Base-by-base conservation (phyloP, 1,140 invertebrate species). In the Sycophaga agraensis region DNA sequence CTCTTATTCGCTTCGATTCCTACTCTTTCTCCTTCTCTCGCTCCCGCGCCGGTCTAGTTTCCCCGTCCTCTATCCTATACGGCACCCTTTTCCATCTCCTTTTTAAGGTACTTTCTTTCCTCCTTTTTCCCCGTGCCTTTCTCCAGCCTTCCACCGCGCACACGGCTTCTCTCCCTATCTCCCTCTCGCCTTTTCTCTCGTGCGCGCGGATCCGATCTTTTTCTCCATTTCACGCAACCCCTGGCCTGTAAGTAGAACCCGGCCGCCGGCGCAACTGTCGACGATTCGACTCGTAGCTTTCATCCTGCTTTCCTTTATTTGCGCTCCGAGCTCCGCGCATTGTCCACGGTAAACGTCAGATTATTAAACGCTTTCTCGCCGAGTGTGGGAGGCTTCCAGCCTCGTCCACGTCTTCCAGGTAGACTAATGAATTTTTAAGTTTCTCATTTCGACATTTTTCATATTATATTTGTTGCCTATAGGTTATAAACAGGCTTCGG, bases 21-120 rank as follows among this genome's bases (percentile, higher is more conserved):
- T 62, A 60, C 24, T 60, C 43, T 66, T 39, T 66, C 65, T 60
- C 43, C 64, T 42, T 66, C 66, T 67, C 67, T 65, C 68, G 68
- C 51, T 57, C 51, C 45, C 34, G 46, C 40, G 46, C 57, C 55
- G 40, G 34, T 56, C 61, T 17, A 26, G 53, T 43, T 61, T 53
- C 54, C 43, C 24, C 54, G 43, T 56, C 51, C 49, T 61, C 59
- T 35, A 46, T 26, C 51, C 34, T 57, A 26, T 51, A 49, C 17
- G 50, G n/a, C 39, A 63, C 35, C 49, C 55, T 48, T 64, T 56
- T 48, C 50, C 31, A 37, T 59, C 50, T 54, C 46, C 34, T 22
- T 63, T 53, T 53, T 26, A 63, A 45, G n/a, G 49, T 31, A 19
- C 57, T 67, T 62, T 65, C 45, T 61, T 50, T 55, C 66, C 62